These are phyloP conservation scores for Gibbula magus DNA, from an alignment of 2,888 invertebrate genomes.

Conservation along the genomic window DNA sequence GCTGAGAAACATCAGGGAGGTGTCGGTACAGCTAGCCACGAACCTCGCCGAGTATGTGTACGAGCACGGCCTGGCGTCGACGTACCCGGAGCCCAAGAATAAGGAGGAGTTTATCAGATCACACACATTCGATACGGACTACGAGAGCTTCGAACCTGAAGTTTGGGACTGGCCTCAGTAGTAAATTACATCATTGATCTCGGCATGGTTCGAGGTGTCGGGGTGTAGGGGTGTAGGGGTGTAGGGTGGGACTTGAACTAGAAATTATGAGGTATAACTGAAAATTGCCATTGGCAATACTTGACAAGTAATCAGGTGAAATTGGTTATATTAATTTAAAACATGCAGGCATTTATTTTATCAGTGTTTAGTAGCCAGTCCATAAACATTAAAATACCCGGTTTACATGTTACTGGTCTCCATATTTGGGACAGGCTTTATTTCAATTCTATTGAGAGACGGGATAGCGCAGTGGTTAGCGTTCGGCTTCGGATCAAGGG, in stretches of 20 bases:
- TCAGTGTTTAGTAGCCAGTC: no score
- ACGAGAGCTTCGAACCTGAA: conserved; percentile 76
- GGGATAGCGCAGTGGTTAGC: no score
- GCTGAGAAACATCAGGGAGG: conserved; percentile 86
- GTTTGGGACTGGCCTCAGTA: conserved; percentile 76
- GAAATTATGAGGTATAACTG: neutral
- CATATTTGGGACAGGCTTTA: no score
- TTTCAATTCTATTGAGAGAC: no score
- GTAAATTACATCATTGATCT: neutral
- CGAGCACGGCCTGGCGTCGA: conserved; percentile 76
- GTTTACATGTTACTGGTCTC: no score
- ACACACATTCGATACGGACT: conserved; percentile 71
- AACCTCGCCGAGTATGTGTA: conserved; percentile 89
- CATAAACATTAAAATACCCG: no score
- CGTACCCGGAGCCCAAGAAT: conserved; percentile 78
- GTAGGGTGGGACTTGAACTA: neutral
- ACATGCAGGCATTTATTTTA: no score
- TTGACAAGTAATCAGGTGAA: no score
- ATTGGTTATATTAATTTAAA: no score
- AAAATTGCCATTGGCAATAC: no score
- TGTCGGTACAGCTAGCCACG: conserved; percentile 91
- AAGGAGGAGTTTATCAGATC: conserved; percentile 76
- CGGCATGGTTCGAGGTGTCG: neutral
- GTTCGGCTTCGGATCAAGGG: no score
- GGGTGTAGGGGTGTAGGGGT: neutral